These are phyloP conservation scores for Matsumyia berberina DNA, from an alignment of 2,888 invertebrate species.

Conservation along the genomic window DNA sequence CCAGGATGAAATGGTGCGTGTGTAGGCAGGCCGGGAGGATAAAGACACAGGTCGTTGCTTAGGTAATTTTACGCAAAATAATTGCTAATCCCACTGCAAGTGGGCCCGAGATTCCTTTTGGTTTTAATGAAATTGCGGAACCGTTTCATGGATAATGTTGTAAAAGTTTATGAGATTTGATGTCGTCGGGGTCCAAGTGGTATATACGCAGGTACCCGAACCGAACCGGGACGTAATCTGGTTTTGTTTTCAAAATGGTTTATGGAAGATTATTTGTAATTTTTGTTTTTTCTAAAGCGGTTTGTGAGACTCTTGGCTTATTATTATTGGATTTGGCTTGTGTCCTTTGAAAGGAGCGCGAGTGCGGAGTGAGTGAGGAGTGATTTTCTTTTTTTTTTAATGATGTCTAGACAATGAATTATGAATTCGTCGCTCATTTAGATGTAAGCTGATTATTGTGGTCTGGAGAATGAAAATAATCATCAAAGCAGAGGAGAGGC, in stretches of 20 bases:
- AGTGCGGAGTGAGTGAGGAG: background rate
- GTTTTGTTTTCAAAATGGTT: slow-evolving; percentile 9
- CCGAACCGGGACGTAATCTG: background rate
- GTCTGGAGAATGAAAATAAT: background rate
- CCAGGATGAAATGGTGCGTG: background rate
- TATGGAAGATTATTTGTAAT: slow-evolving; percentile 13
- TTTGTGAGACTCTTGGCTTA: background rate
- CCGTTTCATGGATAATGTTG: slow-evolving; percentile 23
- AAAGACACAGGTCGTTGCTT: slow-evolving; percentile 16
- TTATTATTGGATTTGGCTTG: background rate
- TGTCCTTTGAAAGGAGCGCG: background rate
- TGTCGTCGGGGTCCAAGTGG: background rate
- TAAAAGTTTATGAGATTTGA: slow-evolving; percentile 17
- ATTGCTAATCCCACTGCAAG: slow-evolving; percentile 48
- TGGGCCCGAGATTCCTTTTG: slow-evolving; percentile 1
- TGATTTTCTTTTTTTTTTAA: background rate
- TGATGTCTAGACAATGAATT: slow-evolving; percentile 19
- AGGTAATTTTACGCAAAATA: slow-evolving; percentile 44
- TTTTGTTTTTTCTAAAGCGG: background rate
- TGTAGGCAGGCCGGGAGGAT: background rate
- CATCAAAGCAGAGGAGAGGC: background rate
- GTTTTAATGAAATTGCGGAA: slow-evolving; percentile 37
- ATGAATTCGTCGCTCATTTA: background rate
- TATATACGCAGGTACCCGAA: background rate
- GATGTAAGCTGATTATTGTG: slow-evolving; percentile 9